These are phyloP conservation scores for Nemotelus pantherinus DNA, from an alignment of 2,888 invertebrate species.

Conservation along the genomic window DNA sequence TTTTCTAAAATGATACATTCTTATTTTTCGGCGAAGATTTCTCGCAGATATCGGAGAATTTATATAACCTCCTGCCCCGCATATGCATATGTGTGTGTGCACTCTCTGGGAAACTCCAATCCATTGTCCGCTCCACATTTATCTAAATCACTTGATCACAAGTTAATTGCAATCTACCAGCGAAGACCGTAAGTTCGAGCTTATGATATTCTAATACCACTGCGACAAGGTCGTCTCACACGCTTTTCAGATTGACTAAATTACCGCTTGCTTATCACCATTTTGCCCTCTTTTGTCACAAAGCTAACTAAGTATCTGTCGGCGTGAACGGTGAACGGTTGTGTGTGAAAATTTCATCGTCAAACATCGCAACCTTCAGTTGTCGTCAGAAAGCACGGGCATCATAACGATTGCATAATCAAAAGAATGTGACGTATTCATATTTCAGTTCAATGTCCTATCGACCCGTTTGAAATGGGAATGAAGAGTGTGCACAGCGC, in stretches of 20 bases:
- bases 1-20: too few relatives aligned
- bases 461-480: neutral
- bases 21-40: too few relatives aligned
- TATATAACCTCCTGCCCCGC: too few relatives aligned
- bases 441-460: conserved; percentile 1
- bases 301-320: too few relatives aligned
- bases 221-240: conserved; percentile 28
- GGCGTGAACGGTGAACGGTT: too few relatives aligned
- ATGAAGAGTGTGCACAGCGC: neutral
- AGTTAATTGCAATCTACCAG: conserved; percentile 10
- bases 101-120: too few relatives aligned
- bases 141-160: conserved; percentile 24
- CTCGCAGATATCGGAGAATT: too few relatives aligned
- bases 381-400: neutral
- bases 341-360: conserved; percentile 9
- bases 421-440: conserved; percentile 33
- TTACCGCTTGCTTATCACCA: too few relatives aligned
- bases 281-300: too few relatives aligned
- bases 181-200: conserved; percentile 4
- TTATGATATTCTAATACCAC: conserved; percentile 34
- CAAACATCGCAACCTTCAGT: conserved; percentile 35
- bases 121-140: neutral
- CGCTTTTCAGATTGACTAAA: too few relatives aligned
- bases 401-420: conserved; percentile 38
- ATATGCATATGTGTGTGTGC: too few relatives aligned